Evolutionary conservation across 2,797 vertebrate species (phyloP).

Genomic region (Adrianichthys oophorus): DNA sequence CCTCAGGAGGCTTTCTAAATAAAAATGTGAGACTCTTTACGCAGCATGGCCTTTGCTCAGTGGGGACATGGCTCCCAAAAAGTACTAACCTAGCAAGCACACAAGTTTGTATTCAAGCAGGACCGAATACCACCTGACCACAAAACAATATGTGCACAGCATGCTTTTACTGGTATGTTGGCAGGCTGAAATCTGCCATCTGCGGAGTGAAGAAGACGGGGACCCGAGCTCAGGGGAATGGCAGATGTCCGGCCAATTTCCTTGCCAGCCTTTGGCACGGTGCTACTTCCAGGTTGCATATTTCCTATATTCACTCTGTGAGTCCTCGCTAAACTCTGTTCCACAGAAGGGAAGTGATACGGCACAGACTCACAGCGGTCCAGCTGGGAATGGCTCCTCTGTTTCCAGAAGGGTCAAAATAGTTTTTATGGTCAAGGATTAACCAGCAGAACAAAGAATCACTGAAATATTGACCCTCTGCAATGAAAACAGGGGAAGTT

Average conservation of each 20-base stretch:
- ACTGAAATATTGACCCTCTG: too few species aligned
- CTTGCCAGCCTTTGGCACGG: constrained; percentile 78
- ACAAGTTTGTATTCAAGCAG: constrained; percentile 68
- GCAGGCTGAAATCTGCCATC: constrained; percentile 81
- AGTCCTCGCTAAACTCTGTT: constrained; percentile 79
- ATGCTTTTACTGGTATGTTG: constrained; percentile 85
- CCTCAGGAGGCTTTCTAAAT: constrained; percentile 45
- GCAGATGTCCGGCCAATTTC: constrained; percentile 66
- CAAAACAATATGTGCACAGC: constrained; percentile 75
- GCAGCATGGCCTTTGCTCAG: constrained; percentile 67
- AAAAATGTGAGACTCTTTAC: constrained; percentile 77
- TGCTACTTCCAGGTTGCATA: constrained; percentile 75
- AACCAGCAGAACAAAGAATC: too few species aligned
- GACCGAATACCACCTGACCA: constrained; percentile 49
- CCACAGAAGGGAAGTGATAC: constrained; percentile 80
- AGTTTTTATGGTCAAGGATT: too few species aligned
- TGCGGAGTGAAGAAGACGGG: constrained; percentile 84
- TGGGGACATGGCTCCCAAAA: constrained; percentile 73
- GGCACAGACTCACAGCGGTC: constrained; percentile 79
- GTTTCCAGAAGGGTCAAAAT: too few species aligned
- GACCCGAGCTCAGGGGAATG: constrained; percentile 82
- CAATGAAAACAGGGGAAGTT: too few species aligned
- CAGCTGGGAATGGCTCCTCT: constrained; percentile 24
- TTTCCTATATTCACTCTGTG: constrained; percentile 81
- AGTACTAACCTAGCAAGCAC: constrained; percentile 22